Conservation (phyloP, 2,888 invertebrate genomes). For the Napeogenes sylphis region DNA sequence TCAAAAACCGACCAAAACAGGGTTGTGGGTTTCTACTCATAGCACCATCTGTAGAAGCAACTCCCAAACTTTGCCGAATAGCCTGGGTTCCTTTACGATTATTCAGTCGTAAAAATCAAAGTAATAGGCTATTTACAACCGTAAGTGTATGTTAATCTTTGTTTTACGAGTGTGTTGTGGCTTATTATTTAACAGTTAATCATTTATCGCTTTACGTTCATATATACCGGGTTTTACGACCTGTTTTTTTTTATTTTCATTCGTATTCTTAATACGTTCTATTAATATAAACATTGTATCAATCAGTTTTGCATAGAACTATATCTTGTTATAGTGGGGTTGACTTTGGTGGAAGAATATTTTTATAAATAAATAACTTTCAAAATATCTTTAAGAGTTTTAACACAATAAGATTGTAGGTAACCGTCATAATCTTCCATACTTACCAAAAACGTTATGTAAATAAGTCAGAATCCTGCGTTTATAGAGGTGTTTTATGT, state of each 20-base stretch:
- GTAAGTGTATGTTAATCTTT: slow-evolving; percentile 77
- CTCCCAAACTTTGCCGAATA: slow-evolving; percentile 52
- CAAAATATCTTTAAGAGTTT: too few species aligned
- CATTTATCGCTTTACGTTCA: slow-evolving; percentile 66
- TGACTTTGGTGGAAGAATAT: too few species aligned
- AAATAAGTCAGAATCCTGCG: neutral
- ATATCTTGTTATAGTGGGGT: too few species aligned
- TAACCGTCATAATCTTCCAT: too few species aligned
- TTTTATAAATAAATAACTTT: too few species aligned
- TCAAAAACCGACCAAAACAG: slow-evolving; percentile 58
- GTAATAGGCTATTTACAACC: slow-evolving; percentile 77
- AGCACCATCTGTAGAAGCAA: slow-evolving; percentile 32
- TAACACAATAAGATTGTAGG: too few species aligned
- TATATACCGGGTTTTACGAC: slow-evolving; percentile 55
- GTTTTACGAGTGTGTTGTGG: slow-evolving; percentile 73
- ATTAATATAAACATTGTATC: slow-evolving; percentile 16
- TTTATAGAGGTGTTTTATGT: slow-evolving; percentile 32
- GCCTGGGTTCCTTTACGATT: slow-evolving; percentile 77
- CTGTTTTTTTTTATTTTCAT: slow-evolving; percentile 34
- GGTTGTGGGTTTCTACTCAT: slow-evolving; percentile 33
- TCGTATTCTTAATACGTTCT: slow-evolving; percentile 18
- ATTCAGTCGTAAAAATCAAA: slow-evolving; percentile 80
- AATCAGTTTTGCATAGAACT: too few species aligned
- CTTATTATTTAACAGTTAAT: slow-evolving; percentile 76
- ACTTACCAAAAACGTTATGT: neutral